Evolutionary conservation across 2,113 vertebrate species (phyloP), one percentile per base, ranked within the genome.

Genomic region (Oreamnos americanus): DNA sequence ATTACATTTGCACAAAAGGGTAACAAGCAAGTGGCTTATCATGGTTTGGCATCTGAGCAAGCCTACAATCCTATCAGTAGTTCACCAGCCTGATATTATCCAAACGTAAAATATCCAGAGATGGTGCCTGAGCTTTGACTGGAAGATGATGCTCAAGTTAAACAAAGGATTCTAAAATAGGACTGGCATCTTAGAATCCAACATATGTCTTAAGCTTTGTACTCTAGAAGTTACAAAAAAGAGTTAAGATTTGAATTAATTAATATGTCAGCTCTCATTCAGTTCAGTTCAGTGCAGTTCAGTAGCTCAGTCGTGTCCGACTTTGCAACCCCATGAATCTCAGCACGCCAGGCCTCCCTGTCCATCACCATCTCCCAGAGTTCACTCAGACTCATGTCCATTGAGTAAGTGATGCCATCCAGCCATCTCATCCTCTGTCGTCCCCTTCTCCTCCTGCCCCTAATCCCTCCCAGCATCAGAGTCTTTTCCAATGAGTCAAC

Each of bases 181-280:
- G 93, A 97, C 23, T 67, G 55, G 45, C 28, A 94, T 26, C 26
- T 0, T 26, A 97, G 90, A 91, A 88, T 94, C 26, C 95, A 97
- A 51, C 86, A 49, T 5, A 0, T 3, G 14, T 79, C 81, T 90
- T 98, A 53, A 92, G 23, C 6, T 96, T 96, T 94, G n/a, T 67
- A 76, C 39, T 33, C 47, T 13, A 23, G 13, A 2, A 10, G 47
- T 14, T 86, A 87, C 91, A 51, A 57, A 55, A 58, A 60, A 93
- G 25, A 92, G 25, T 43, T 71, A 30, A 76, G 7, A 0, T 2
- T 9, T 8, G 26, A 78, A 53, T 12, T 91, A 97, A 97, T 92
- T 74, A 83, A 83, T 53, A 76, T 28, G 0, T 28, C 36, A 94
- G 0, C 17, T 97, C 21, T 51, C 25, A 92, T 28, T 57, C 55